Conservation (phyloP, 1,140 invertebrate genomes). For the Agrypnia vestita region DNA sequence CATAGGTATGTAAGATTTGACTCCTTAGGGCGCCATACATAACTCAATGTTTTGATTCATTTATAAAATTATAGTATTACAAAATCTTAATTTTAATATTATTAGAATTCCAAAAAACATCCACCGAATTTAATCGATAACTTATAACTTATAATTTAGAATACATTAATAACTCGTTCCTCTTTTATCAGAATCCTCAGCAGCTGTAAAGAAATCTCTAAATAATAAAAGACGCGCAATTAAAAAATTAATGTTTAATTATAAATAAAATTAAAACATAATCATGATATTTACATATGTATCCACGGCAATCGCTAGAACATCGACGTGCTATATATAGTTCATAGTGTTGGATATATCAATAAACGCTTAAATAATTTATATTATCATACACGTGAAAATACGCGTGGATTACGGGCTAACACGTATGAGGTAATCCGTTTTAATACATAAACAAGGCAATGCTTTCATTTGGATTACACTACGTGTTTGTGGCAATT, state of each 20-base stretch:
- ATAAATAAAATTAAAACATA: neutral
- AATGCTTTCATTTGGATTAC: constrained; percentile 45
- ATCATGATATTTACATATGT: neutral
- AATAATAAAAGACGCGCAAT: neutral
- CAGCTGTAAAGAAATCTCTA: neutral
- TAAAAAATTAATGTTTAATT: neutral
- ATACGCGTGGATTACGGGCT: neutral
- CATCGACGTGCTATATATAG: neutral
- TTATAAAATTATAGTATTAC: no score
- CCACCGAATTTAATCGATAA: no score
- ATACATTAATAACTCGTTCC: no score
- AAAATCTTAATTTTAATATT: no score
- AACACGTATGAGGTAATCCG: constrained; percentile 24
- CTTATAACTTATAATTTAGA: no score
- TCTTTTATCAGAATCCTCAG: no score
- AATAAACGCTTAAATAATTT: constrained; percentile 20
- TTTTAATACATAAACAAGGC: constrained; percentile 10
- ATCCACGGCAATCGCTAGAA: neutral
- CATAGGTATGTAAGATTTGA: no score
- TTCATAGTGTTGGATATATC: neutral
- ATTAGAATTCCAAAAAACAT: no score
- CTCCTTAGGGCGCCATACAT: no score
- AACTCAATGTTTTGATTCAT: no score
- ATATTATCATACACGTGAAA: neutral
- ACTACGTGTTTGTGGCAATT: neutral